Percentiles rank a stretch among this genome's conserved stretches.
Conservation (phyloP, 1,140 invertebrate genomes). For the Maniola jurtina region DNA sequence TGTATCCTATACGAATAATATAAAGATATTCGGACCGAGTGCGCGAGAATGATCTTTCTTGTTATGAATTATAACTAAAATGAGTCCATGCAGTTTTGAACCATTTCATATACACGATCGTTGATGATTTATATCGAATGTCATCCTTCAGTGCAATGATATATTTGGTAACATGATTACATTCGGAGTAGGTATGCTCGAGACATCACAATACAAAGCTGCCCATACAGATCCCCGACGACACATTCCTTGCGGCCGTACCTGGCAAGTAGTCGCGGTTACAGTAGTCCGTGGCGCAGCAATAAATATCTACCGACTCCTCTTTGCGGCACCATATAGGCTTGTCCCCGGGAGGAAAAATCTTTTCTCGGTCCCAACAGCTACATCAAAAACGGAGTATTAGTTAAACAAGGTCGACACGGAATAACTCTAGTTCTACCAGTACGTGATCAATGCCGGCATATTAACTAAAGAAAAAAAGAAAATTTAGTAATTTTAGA, state of each 20-base stretch:
- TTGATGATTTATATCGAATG: not conserved
- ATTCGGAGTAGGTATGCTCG: conserved; percentile 30
- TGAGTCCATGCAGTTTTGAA: conserved; percentile 15
- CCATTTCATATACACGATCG: conserved; percentile 1
- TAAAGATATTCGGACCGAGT: not conserved
- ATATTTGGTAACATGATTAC: not conserved
- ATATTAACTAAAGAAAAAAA: conserved; percentile 41
- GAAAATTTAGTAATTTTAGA: conserved; percentile 66
- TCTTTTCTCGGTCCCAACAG: conserved; percentile 78
- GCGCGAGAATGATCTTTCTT: not conserved
- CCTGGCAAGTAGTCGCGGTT: conserved; percentile 77
- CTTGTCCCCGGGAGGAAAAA: conserved; percentile 80
- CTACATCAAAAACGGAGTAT: conserved; percentile 70
- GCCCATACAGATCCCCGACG: conserved; percentile 54
- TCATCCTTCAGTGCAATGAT: conserved; percentile 15
- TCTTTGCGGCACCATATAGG: conserved; percentile 81
- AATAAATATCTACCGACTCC: conserved; percentile 79
- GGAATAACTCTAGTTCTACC: not conserved
- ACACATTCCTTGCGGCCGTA: conserved; percentile 58
- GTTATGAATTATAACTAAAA: not conserved
- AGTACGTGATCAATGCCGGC: conserved; percentile 68
- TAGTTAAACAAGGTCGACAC: conserved; percentile 32
- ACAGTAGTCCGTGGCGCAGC: conserved; percentile 82
- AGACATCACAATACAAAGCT: conserved; percentile 70
- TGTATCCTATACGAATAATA: not conserved